phyloP scores from a whole-genome alignment of 2,797 vertebrate species.

The Emydoidea blandingii region DNA sequence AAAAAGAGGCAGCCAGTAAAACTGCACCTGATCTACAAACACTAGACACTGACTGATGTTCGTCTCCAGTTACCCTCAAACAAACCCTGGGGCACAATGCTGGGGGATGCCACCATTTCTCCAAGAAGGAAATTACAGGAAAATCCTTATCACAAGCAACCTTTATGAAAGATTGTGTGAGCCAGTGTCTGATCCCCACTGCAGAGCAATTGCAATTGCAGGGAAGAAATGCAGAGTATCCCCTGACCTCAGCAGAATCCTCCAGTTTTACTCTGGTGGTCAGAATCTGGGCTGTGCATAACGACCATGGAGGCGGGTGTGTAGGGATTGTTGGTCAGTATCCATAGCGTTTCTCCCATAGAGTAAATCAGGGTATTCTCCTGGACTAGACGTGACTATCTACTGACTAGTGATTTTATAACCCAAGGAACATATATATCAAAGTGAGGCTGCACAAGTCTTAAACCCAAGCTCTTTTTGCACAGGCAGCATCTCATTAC shows the following conservation, averaged over 20 bases:
- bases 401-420: background rate
- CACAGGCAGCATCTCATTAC: background rate
- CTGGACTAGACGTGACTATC: background rate
- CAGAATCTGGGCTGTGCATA: background rate
- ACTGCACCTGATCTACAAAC: background rate
- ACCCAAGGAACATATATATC: background rate
- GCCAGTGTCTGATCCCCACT: background rate
- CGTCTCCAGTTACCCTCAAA: background rate
- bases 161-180: background rate
- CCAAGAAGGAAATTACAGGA: background rate
- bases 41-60: background rate
- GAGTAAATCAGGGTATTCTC: background rate
- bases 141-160: rapidly evolving
- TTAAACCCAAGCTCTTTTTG: background rate
- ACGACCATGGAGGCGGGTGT: background rate
- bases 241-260: background rate
- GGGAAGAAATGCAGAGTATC: background rate
- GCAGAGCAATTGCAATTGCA: background rate
- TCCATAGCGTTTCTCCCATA: background rate
- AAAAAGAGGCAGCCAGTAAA: slow-evolving; percentile 39
- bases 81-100: rapidly evolving
- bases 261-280: background rate
- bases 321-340: background rate
- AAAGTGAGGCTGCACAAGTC: background rate
- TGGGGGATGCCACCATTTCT: background rate